These are phyloP conservation scores for Dinoponera quadriceps DNA, from an alignment of 1,140 invertebrate species.

Conservation along the genomic window DNA sequence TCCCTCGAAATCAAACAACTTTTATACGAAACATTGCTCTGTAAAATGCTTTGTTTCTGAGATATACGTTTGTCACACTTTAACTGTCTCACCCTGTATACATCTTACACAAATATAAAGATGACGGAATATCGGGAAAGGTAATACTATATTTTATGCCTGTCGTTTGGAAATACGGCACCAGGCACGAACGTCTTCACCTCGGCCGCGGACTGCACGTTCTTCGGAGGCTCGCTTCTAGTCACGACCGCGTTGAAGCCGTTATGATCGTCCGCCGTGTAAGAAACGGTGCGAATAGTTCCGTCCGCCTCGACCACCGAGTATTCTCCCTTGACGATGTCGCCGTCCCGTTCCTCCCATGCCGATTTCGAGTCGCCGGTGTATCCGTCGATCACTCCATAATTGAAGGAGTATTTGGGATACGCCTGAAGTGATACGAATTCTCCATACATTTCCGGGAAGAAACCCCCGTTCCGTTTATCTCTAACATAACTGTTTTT, in stretches of 20 bases:
- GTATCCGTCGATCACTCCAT: conserved; percentile 86
- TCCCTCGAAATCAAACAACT: too few species aligned
- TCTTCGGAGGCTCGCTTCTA: conserved; percentile 71
- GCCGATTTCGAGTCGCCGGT: conserved; percentile 87
- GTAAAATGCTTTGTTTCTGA: too few species aligned
- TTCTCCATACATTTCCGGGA: not conserved
- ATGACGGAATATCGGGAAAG: not conserved
- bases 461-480: too few species aligned
- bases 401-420: conserved; percentile 86
- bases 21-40: too few species aligned
- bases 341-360: conserved; percentile 86
- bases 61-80: too few species aligned
- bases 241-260: conserved; percentile 86
- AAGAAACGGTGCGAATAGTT: conserved; percentile 88
- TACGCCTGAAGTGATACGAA: conserved; percentile 80
- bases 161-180: conserved; percentile 37
- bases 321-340: conserved; percentile 88
- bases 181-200: conserved; percentile 69
- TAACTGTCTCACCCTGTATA: too few species aligned
- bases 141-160: conserved; percentile 16
- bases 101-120: not conserved
- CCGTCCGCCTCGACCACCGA: conserved; percentile 87
- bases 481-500: too few species aligned
- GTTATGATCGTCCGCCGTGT: conserved; percentile 90
- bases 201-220: conserved; percentile 21